These are phyloP conservation scores for fruit fly (Drosophila melanogaster) DNA, from an alignment of 1,140 invertebrate genomes.

Conservation along the genomic window Release_6_plus_ISO1_MT NT_037436.4:419501-420000, in stretches of 20 bases:
- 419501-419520: constrained; percentile 1
- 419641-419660: constrained; percentile 78
- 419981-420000: constrained; percentile 63
- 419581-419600: constrained; percentile 31
- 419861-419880: constrained; percentile 85
- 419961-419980: constrained; percentile 55
- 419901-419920: constrained; percentile 37
- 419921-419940: constrained; percentile 26
- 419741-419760: constrained; percentile 18
- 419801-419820: constrained; percentile 20
- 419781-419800: constrained; percentile 14
- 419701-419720: constrained; percentile 75
- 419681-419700: constrained; percentile 67
- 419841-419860: constrained; percentile 84
- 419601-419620: constrained; percentile 61
- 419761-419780: constrained; percentile 33
- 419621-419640: constrained; percentile 61
- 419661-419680: constrained; percentile 22
- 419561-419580: constrained; percentile 36
- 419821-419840: constrained; percentile 76
- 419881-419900: constrained; percentile 77
- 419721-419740: constrained; percentile 60
- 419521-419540: constrained; percentile 36
- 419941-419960: constrained; percentile 15
- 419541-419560: constrained; percentile 55